phyloP scores from a whole-genome alignment of 2,113 vertebrate genomes.

The Neoarius graeffei region DNA sequence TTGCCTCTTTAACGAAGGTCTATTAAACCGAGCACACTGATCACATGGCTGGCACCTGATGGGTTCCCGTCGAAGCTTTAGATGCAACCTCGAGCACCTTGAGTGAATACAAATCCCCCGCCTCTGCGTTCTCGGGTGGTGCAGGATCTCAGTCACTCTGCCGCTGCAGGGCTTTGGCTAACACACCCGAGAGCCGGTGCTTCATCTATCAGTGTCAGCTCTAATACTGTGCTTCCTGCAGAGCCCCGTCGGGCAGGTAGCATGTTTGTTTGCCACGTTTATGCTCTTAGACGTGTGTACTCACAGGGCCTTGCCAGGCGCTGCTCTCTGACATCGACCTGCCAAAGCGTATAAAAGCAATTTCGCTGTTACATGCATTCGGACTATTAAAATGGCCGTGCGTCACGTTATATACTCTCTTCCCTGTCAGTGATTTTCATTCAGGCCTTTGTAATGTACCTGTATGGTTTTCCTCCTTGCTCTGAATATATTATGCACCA shows the following conservation, averaged over 20 bases:
- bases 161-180: neutral
- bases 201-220: constrained; percentile 76
- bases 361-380: constrained; percentile 68
- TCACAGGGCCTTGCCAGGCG: constrained; percentile 70
- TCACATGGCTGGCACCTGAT: neutral
- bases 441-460: constrained; percentile 2
- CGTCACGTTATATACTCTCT: constrained; percentile 32
- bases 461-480: neutral
- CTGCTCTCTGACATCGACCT: constrained; percentile 70
- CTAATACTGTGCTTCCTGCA: constrained; percentile 71
- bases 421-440: constrained; percentile 15
- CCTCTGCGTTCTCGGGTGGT: neutral
- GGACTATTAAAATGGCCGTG: constrained; percentile 63
- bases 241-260: constrained; percentile 69
- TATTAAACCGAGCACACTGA: neutral
- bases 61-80: neutral
- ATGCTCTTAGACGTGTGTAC: constrained; percentile 75
- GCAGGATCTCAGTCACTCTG: neutral
- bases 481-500: neutral
- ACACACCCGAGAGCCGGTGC: constrained; percentile 30
- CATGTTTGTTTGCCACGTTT: constrained; percentile 72
- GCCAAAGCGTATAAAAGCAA: constrained; percentile 74
- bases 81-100: neutral
- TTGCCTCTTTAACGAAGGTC: neutral
- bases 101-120: neutral